phyloP scores from a whole-genome alignment of 2,888 invertebrate genomes.

The Periphyllus acericola region DNA sequence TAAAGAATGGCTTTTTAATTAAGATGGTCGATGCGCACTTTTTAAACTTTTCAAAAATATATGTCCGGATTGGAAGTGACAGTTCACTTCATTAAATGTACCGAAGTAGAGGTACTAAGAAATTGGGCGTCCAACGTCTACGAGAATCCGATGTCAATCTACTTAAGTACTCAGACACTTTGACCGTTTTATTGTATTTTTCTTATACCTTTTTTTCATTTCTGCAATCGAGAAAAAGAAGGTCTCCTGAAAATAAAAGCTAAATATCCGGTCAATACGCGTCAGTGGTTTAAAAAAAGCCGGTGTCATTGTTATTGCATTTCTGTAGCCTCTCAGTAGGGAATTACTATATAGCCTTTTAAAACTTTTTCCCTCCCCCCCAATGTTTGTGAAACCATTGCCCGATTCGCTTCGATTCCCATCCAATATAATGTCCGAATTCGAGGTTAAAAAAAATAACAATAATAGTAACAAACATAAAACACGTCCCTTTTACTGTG shows the following conservation, averaged over 20 bases:
- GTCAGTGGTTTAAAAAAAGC: conserved; percentile 50
- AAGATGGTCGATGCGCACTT: not conserved
- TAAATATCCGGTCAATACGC: conserved; percentile 57
- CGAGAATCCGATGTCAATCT: conserved; percentile 29
- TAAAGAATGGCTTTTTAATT: not conserved
- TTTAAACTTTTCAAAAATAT: not conserved
- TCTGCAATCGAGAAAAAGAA: conserved; percentile 24
- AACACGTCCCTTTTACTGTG: not conserved
- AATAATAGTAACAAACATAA: not conserved
- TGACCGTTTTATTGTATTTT: conserved; percentile 47
- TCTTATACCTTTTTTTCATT: conserved; percentile 28
- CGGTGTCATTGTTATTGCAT: conserved; percentile 52
- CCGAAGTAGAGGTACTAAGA: not conserved
- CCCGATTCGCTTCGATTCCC: conserved; percentile 24
- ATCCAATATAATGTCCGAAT: not conserved
- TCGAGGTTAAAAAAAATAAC: not conserved
- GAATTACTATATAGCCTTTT: conserved; percentile 45
- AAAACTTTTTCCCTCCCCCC: not conserved
- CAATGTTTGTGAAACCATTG: not conserved
- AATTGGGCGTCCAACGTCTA: not conserved
- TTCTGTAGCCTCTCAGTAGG: conserved; percentile 27
- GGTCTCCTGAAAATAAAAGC: conserved; percentile 38
- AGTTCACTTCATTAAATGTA: not conserved
- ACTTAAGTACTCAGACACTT: conserved; percentile 36
- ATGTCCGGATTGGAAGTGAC: not conserved